Conservation (phyloP, 2,888 invertebrate species). For the Emesis furor region DNA sequence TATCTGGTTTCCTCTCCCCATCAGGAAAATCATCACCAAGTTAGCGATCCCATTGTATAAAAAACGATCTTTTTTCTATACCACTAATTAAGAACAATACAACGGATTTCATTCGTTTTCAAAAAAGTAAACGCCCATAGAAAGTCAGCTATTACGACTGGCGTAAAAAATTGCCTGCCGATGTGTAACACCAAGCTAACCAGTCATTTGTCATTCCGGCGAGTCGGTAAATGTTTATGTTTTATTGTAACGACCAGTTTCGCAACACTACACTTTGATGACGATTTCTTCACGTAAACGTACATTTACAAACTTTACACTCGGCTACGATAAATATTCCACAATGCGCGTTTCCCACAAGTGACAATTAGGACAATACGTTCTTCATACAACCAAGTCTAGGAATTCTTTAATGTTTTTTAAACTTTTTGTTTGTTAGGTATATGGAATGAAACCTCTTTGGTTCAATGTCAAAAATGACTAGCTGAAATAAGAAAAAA, state of each 20-base stretch:
- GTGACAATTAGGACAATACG: background rate
- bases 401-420: background rate
- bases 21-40: too few relatives aligned
- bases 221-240: constrained; percentile 55
- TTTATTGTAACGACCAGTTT: constrained; percentile 56
- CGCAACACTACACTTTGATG: constrained; percentile 46
- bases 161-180: constrained; percentile 77
- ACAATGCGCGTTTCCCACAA: background rate
- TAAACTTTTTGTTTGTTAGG: background rate
- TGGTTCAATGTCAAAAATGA: too few relatives aligned
- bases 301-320: constrained; percentile 4
- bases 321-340: background rate
- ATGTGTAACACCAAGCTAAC: constrained; percentile 63
- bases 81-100: background rate
- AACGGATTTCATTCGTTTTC: constrained; percentile 10
- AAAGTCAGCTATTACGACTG: constrained; percentile 74
- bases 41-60: too few relatives aligned
- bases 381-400: background rate
- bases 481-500: too few relatives aligned
- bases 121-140: constrained; percentile 59
- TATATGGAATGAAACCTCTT: background rate
- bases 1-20: too few relatives aligned
- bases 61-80: background rate
- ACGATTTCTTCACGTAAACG: constrained; percentile 29
- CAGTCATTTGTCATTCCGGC: constrained; percentile 64